Percentiles rank a stretch among this genome's conserved stretches.
Evolutionary conservation across 2,113 vertebrate species (phyloP).

Genomic region (Otolemur garnettii): DNA sequence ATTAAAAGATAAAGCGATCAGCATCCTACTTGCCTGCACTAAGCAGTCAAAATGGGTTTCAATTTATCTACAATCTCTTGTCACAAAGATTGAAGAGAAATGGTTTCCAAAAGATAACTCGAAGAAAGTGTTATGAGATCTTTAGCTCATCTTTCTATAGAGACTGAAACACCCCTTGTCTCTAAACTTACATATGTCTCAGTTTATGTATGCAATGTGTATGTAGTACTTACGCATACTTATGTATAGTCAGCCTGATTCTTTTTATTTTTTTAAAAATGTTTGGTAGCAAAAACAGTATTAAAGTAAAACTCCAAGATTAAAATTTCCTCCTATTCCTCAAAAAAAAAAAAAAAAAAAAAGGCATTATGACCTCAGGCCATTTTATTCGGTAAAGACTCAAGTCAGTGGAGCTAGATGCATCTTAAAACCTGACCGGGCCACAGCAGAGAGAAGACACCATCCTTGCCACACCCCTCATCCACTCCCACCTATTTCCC

Average conservation of each 20-base stretch:
- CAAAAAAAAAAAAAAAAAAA: neutral
- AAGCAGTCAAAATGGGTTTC: slow-evolving; percentile 14
- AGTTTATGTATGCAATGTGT: neutral
- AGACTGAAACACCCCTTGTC: neutral
- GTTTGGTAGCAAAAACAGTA: slow-evolving; percentile 54
- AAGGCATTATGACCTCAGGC: neutral
- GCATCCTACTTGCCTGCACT: neutral
- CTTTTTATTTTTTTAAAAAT: slow-evolving; percentile 19
- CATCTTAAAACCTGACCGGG: neutral
- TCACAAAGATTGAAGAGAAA: neutral
- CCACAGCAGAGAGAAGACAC: neutral
- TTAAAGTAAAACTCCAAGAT: slow-evolving; percentile 16
- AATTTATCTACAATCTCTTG: neutral
- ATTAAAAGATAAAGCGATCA: slow-evolving; percentile 46
- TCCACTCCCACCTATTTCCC: too few species aligned
- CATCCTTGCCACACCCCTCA: neutral
- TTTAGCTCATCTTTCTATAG: slow-evolving; percentile 11
- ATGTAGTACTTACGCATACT: too few species aligned
- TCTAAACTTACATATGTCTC: neutral
- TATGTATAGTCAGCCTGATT: neutral
- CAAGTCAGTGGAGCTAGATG: neutral
- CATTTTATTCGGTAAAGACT: slow-evolving; percentile 19
- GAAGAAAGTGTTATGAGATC: slow-evolving; percentile 23
- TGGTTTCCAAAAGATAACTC: slow-evolving; percentile 32
- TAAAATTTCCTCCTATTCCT: slow-evolving; percentile 12